Base-by-base conservation (phyloP, 2,888 invertebrate genomes). In the Coecobrya sp. region DNA sequence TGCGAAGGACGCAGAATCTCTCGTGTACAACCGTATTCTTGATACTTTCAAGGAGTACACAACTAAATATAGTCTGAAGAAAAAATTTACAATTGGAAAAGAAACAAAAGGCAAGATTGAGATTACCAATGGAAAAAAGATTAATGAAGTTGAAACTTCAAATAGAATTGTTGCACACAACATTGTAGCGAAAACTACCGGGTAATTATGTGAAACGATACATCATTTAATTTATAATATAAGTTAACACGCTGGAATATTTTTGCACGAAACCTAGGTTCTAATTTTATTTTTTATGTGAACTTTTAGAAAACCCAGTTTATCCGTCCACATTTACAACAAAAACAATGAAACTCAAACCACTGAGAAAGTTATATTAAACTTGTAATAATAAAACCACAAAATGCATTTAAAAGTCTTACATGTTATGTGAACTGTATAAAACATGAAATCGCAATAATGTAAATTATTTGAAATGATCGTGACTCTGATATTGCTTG, bases 1-100 rank as follows among this genome's bases (percentile, higher is more conserved):
- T 0, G 91, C 86, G 0, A 79, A 82, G 13, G 86, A 91, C 81
- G 91, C 91, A 0, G 91, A 91, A 25, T 55, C 65, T 16, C 19
- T 91, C 4, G 86, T 91, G 8, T 91, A 91, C 45, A 42, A 81
- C 8, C 27, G 42, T 16, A 22, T 91, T 16, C 11, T 91, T 0
- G 81, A 68, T 1, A 81, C 49, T 27, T 52, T 79, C 3, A 79
- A 55, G 11, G 79, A 79, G 27, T 30, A 68, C 68, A 10, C 68
- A 16, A 25, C 25, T 10, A 62, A 62, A 62, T 62, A 62, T 62
- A 62, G 8, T 49, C 10, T n/a, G n/a, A 16, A 55, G 55, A 11
- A 55, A n/a, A 55, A 36, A 36, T 4, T 7, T 36, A 36, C n/a
- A n/a, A n/a, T n/a, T n/a, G n/a, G n/a, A n/a, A n/a, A n/a, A n/a